Conservation (phyloP, 2,113 vertebrate genomes). For the Columba janthina region DNA sequence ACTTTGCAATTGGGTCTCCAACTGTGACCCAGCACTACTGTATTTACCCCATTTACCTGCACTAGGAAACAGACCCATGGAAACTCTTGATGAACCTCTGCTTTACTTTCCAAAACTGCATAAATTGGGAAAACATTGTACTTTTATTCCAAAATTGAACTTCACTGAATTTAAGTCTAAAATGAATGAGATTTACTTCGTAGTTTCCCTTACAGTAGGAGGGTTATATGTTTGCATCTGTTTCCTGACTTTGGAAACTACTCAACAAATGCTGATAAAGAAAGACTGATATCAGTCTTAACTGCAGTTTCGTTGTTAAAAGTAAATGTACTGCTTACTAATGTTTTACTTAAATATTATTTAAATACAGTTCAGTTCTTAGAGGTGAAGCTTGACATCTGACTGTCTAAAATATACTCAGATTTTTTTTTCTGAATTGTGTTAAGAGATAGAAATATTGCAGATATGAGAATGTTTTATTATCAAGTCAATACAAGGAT, state of each 20-base stretch:
- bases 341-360: not conserved
- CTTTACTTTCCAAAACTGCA: not conserved
- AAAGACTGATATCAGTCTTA: not conserved
- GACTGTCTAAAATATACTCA: not conserved
- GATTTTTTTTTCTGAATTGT: not conserved
- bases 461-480: not conserved
- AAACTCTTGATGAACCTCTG: not conserved
- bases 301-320: not conserved
- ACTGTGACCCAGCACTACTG: not conserved
- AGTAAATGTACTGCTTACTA: not conserved
- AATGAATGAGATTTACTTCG: not conserved
- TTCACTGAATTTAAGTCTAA: not conserved
- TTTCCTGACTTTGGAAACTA: not conserved
- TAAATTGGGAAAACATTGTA: not conserved
- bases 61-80: not conserved
- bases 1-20: not conserved
- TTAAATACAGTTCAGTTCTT: not conserved
- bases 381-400: not conserved
- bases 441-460: not conserved
- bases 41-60: not conserved
- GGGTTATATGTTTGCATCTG: not conserved
- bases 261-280: not conserved
- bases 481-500: not conserved
- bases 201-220: not conserved
- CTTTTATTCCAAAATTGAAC: not conserved